Evolutionary conservation across 2,797 vertebrate genomes (phyloP).

Genomic region (Sebastes oblongus): DNA sequence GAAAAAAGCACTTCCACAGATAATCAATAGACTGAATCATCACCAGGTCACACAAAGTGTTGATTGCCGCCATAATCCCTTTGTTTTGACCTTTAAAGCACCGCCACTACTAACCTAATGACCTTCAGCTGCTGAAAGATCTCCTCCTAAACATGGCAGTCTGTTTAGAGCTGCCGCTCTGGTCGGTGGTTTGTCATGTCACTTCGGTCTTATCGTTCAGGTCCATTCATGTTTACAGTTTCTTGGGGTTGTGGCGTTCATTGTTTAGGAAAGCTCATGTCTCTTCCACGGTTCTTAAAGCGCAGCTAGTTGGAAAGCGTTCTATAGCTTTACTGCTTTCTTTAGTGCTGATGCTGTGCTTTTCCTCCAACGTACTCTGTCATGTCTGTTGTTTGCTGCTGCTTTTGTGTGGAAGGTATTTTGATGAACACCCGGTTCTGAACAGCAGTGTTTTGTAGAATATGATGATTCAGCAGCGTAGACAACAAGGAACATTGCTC

Average conservation of each 20-base stretch:
- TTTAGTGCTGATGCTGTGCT: constrained; percentile 12
- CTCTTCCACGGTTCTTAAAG: not conserved
- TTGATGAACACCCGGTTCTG: not conserved
- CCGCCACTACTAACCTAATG: not conserved
- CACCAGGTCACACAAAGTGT: not conserved
- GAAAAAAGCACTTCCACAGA: not conserved
- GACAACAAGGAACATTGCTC: constrained; percentile 3
- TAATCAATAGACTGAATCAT: not conserved
- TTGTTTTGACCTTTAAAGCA: constrained; percentile 14
- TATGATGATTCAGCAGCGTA: constrained; percentile 32
- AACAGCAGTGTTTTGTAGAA: constrained; percentile 6
- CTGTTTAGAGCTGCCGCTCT: not conserved
- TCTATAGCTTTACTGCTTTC: not conserved
- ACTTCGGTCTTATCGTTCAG: not conserved
- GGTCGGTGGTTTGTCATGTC: not conserved
- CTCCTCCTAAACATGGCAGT: not conserved
- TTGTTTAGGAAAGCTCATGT: not conserved
- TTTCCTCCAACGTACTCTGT: not conserved
- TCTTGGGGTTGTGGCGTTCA: not conserved
- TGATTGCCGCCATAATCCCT: not conserved
- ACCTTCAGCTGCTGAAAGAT: not conserved
- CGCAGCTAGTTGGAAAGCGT: not conserved
- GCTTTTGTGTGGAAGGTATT: constrained; percentile 9
- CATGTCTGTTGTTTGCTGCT: constrained; percentile 14
- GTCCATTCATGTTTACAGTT: constrained; percentile 6